Base-by-base conservation (phyloP, 2,797 vertebrate species). In the Anguilla marmorata region DNA sequence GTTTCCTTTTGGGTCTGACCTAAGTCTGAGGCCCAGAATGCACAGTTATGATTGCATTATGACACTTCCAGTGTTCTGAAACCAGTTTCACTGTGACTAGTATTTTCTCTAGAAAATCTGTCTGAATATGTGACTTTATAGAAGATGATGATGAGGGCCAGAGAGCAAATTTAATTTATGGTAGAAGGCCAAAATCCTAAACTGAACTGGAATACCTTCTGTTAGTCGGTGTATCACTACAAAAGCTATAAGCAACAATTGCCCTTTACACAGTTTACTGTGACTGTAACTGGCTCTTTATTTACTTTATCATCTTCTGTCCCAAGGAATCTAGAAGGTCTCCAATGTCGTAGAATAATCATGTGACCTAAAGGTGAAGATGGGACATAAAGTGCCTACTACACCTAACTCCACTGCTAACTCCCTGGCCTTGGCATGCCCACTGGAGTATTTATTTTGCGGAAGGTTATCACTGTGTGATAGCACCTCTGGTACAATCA, bases 351-450 rank as follows among this genome's bases (percentile, higher is more conserved):
- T 9, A 7, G n/a, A n/a, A 69, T 27, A 30, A 30, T 72, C 69
- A 6, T 76, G 63, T 69, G 69, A 74, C 30, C 12, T 89, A 86
- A 87, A 87, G 90, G 91, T 94, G 92, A 89, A 86, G 63, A 69
- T 19, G 30, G 87, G 84, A 88, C 82, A 30, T 50, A 21, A 97
- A 97, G 96, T 97, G 96, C 96, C 96, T 97, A 95, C 89, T 92
- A 93, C 90, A 93, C 92, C 94, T 86, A 84, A 92, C 91, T 90
- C 89, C 87, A 72, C 69, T 72, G 27, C 69, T 72, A 69, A 69
- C 63, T 88, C 89, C 86, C 91, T 91, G 88, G 85, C 87, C 91
- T 72, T 90, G 89, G 89, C 87, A 54, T 87, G 86, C 48, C 69
- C 87, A 74, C 82, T 85, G 83, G 87, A 89, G 83, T 86, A 86